Percentiles rank a stretch among this genome's conserved stretches.
These are phyloP conservation scores for Actinia tenebrosa DNA, from an alignment of 64 coral and sea anemone genomes.

Conservation along the genomic window DNA sequence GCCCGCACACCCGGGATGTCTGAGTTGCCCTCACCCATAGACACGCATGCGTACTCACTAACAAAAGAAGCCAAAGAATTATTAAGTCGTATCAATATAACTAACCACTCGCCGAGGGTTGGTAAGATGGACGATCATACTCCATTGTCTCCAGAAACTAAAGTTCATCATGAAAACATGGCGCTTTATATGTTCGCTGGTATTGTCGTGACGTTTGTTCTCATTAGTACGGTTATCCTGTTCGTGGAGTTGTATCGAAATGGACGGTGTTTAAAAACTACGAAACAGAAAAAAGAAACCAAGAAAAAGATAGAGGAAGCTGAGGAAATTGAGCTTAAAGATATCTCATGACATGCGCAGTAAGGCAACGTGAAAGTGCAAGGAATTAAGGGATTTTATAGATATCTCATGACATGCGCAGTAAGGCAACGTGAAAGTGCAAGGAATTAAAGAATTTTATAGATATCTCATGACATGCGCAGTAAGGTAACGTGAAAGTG, in stretches of 20 bases:
- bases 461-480: not conserved
- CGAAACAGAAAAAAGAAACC: constrained; percentile 45
- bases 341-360: constrained; percentile 22
- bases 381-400: not conserved
- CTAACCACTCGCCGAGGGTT: not conserved
- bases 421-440: rapidly evolving
- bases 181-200: constrained; percentile 98
- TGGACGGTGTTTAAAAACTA: constrained; percentile 65
- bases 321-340: constrained; percentile 66
- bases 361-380: not conserved
- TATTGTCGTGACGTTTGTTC: constrained; percentile 84
- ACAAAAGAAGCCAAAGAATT: constrained; percentile 12
- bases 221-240: constrained; percentile 87
- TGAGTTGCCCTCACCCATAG: not conserved
- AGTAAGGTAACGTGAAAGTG: not conserved
- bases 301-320: constrained; percentile 31
- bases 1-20: constrained; percentile 9
- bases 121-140: constrained; percentile 20
- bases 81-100: constrained; percentile 8
- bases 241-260: constrained; percentile 88
- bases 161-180: constrained; percentile 88
- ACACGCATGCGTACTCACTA: constrained; percentile 15
- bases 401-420: not conserved
- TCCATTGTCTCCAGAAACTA: constrained; percentile 67
- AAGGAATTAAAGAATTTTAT: not conserved